These are phyloP conservation scores for Hyalella azteca DNA, from an alignment of 2,888 invertebrate species.

Conservation along the genomic window DNA sequence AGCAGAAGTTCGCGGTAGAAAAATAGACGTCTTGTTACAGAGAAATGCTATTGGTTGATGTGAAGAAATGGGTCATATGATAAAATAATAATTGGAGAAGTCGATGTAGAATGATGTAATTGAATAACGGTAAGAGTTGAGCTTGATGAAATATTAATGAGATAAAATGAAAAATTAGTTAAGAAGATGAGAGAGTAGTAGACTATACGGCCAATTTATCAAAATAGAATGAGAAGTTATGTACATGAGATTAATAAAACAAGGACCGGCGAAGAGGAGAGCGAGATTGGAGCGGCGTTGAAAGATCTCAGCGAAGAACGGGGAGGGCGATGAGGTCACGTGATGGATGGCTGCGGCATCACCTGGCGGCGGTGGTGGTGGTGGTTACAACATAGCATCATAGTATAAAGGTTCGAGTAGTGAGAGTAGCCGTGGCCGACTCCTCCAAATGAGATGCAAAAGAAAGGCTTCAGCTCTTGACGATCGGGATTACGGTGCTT, in stretches of 20 bases:
- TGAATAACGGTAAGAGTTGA: too few relatives aligned
- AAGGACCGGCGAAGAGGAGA: not conserved
- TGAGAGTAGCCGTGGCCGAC: constrained; percentile 34
- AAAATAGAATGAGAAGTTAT: too few relatives aligned
- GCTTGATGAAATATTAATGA: too few relatives aligned
- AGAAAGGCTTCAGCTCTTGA: constrained; percentile 27
- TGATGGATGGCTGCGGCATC: constrained; percentile 21
- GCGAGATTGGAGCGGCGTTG: not conserved
- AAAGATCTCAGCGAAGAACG: not conserved
- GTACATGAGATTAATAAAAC: not conserved
- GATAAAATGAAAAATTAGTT: too few relatives aligned
- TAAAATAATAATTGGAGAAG: too few relatives aligned
- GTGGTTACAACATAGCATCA: constrained; percentile 20
- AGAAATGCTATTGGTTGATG: too few relatives aligned
- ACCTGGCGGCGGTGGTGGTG: constrained; percentile 14
- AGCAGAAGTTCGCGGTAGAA: too few relatives aligned
- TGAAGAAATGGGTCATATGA: too few relatives aligned
- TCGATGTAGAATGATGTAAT: too few relatives aligned
- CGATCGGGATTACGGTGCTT: constrained; percentile 1
- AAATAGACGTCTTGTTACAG: too few relatives aligned
- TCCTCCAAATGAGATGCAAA: constrained; percentile 32
- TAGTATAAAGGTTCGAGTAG: constrained; percentile 35
- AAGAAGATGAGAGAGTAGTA: too few relatives aligned
- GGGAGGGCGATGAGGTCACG: constrained; percentile 33
- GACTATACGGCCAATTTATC: too few relatives aligned